Percentiles rank a stretch among this genome's conserved stretches.
These are phyloP conservation scores for Bostrychus sinensis DNA, from an alignment of 2,113 vertebrate species.

Conservation along the genomic window DNA sequence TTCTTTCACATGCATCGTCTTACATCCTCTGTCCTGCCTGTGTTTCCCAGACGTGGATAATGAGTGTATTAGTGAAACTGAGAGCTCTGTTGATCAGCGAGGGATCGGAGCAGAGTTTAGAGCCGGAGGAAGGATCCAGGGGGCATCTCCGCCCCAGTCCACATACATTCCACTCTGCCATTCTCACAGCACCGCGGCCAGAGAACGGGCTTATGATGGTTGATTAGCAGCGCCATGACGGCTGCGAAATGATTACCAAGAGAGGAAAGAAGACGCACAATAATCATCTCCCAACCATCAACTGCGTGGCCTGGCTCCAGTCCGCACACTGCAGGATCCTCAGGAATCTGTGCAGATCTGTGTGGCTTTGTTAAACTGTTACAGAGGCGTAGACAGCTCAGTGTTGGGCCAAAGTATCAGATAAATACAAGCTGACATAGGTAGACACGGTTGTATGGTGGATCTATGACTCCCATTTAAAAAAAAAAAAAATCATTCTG, in stretches of 20 bases:
- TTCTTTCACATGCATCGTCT: slow-evolving; percentile 43
- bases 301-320: slow-evolving; percentile 73
- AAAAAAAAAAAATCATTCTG: too few species aligned
- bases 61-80: slow-evolving; percentile 66
- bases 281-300: slow-evolving; percentile 82
- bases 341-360: slow-evolving; percentile 17
- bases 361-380: slow-evolving; percentile 40
- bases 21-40: slow-evolving; percentile 52
- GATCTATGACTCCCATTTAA: too few species aligned
- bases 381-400: slow-evolving; percentile 32
- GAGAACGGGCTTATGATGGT: slow-evolving; percentile 77
- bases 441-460: too few species aligned
- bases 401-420: slow-evolving; percentile 22
- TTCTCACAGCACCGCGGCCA: slow-evolving; percentile 43
- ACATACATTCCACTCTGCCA: slow-evolving; percentile 36
- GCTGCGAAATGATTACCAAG: slow-evolving; percentile 68
- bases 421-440: too few species aligned
- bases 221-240: slow-evolving; percentile 80
- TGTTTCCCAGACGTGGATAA: slow-evolving; percentile 59
- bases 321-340: slow-evolving; percentile 31
- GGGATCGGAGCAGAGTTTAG: slow-evolving; percentile 46
- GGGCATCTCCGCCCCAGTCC: slow-evolving; percentile 47
- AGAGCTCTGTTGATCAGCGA: slow-evolving; percentile 59
- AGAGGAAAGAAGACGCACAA: slow-evolving; percentile 57
- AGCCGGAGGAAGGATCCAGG: slow-evolving; percentile 47